A percentile compares a stretch with the other conserved stretches of the same genome.
Conservation (phyloP, 2,113 vertebrate genomes). For the Seriola dumerili region DNA sequence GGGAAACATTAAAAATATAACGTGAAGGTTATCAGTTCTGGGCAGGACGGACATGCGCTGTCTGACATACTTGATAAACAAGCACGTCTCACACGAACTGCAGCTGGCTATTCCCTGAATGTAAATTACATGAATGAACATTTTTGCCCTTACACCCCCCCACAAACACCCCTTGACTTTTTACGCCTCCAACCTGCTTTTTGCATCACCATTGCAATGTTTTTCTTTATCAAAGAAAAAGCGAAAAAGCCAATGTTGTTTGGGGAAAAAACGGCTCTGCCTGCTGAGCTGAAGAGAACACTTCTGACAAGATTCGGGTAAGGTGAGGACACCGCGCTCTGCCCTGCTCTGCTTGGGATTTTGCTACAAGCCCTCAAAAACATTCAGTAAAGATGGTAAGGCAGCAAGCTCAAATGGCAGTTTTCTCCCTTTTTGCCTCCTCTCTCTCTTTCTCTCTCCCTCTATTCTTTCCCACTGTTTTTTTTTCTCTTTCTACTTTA, state of each 20-base stretch:
- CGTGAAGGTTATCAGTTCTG: constrained; percentile 25
- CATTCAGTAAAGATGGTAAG: constrained; percentile 38
- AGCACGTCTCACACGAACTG: constrained; percentile 2
- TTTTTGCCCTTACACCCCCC: not conserved
- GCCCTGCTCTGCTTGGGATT: constrained; percentile 35
- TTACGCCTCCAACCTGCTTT: constrained; percentile 24
- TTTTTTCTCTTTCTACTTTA: constrained; percentile 29
- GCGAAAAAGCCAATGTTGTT: constrained; percentile 42
- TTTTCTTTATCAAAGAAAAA: constrained; percentile 60
- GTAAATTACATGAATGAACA: constrained; percentile 28
- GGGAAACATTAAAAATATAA: constrained; percentile 52
- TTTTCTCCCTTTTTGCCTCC: constrained; percentile 43
- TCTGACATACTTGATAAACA: constrained; percentile 48
- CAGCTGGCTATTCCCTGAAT: constrained; percentile 36
- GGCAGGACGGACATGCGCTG: constrained; percentile 34
- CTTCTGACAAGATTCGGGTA: constrained; percentile 59
- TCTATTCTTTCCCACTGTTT: not conserved
- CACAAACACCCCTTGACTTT: constrained; percentile 6
- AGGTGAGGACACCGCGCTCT: constrained; percentile 53
- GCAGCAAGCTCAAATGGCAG: constrained; percentile 33
- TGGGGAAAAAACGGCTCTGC: constrained; percentile 47
- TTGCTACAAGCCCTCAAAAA: constrained; percentile 40
- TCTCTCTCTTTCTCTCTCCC: not conserved
- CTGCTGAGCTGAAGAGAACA: constrained; percentile 63
- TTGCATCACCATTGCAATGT: constrained; percentile 31